A percentile compares a stretch with the other conserved stretches of the same genome.
Conservation (phyloP, 2,113 vertebrate species). For the Onychostoma macrolepis region DNA sequence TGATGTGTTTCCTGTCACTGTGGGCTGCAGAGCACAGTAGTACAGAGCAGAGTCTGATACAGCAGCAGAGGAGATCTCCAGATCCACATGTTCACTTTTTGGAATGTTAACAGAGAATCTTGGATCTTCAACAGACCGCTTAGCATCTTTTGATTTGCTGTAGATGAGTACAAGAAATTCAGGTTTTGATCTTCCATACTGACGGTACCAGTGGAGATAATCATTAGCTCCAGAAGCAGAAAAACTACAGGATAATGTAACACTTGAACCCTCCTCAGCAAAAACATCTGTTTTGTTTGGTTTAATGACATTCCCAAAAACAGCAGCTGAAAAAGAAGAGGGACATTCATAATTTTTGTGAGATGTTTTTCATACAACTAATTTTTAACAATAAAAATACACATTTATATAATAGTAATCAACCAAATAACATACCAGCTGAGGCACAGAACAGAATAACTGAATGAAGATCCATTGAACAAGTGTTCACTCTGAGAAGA, state of each 20-base stretch:
- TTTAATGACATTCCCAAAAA: not conserved
- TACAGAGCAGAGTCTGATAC: not conserved
- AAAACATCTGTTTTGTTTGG: not conserved
- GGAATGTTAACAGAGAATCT: not conserved
- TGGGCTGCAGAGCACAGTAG: too few species aligned
- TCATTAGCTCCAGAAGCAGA: too few species aligned
- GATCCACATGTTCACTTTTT: not conserved
- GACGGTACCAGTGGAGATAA: too few species aligned
- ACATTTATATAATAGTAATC: not conserved
- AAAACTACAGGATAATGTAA: too few species aligned
- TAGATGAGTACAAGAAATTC: slow-evolving; percentile 4
- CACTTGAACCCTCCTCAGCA: not conserved
- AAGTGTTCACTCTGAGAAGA: too few species aligned
- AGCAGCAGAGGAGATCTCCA: not conserved
- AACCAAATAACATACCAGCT: not conserved
- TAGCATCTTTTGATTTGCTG: not conserved
- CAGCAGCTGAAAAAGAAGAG: not conserved
- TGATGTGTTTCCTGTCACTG: not conserved
- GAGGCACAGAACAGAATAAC: not conserved
- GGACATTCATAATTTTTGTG: too few species aligned
- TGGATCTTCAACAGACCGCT: not conserved
- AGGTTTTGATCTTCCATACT: not conserved
- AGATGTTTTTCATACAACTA: not conserved
- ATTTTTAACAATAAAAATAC: not conserved
- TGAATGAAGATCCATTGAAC: not conserved